Conservation (phyloP, 2,797 vertebrate genomes). For the Lagorchestes hirsutus region DNA sequence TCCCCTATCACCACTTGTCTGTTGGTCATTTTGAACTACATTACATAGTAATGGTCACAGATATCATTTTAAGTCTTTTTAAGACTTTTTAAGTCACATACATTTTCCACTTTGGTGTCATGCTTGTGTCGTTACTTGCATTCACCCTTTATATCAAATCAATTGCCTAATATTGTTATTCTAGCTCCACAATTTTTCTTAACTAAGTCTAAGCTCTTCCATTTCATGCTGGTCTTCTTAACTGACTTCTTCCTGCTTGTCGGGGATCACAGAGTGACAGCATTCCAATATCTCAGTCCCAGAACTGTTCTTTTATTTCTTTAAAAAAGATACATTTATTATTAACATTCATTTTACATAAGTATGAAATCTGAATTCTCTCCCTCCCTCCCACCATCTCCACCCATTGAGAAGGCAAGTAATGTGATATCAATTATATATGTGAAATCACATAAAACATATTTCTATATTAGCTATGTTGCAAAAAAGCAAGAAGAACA, state of each 20-base stretch:
- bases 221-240: background rate
- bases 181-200: background rate
- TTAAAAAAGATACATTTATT: background rate
- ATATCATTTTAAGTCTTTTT: background rate
- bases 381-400: too few species aligned
- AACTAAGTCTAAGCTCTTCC: background rate
- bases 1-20: background rate
- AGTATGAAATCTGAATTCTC: background rate
- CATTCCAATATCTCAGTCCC: background rate
- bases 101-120: background rate
- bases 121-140: background rate
- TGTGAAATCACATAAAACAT: background rate
- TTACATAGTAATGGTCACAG: background rate
- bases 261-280: too few species aligned
- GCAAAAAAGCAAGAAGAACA: background rate
- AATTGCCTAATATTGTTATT: background rate
- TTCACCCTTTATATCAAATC: background rate
- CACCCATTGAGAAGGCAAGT: too few species aligned
- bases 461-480: background rate
- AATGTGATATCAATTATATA: background rate
- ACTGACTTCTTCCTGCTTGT: background rate
- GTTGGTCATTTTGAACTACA: background rate
- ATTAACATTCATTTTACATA: background rate
- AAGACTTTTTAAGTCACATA: background rate
- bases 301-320: background rate